These are phyloP conservation scores for Himalopsyche phryganea DNA, from an alignment of 1,140 invertebrate genomes.

Conservation along the genomic window DNA sequence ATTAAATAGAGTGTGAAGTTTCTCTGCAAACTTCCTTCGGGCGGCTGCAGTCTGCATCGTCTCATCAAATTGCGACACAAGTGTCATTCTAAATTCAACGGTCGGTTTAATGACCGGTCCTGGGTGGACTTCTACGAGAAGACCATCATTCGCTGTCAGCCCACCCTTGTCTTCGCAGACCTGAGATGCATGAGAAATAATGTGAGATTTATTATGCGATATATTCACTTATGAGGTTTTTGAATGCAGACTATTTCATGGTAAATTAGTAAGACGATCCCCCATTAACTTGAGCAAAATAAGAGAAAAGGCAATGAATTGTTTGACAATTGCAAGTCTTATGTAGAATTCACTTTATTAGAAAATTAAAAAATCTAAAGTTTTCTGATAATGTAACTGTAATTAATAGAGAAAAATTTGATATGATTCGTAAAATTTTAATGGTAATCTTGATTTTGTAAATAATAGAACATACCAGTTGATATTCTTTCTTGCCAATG, in stretches of 20 bases:
- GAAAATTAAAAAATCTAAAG: too few relatives aligned
- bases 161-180: constrained; percentile 65
- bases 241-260: too few relatives aligned
- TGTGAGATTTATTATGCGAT: neutral
- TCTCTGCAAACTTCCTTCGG: constrained; percentile 76
- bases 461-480: constrained; percentile 55
- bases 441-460: too few relatives aligned
- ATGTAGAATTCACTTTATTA: too few relatives aligned
- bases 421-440: too few relatives aligned
- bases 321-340: too few relatives aligned
- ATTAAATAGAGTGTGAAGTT: constrained; percentile 69
- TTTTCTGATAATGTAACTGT: too few relatives aligned
- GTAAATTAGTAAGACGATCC: too few relatives aligned
- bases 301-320: too few relatives aligned
- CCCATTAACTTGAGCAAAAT: too few relatives aligned
- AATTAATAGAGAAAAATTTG: too few relatives aligned
- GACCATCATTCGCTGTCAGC: constrained; percentile 69
- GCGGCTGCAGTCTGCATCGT: constrained; percentile 66
- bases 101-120: constrained; percentile 52
- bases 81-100: constrained; percentile 71
- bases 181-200: constrained; percentile 31
- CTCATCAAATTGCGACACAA: constrained; percentile 68
- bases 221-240: too few relatives aligned
- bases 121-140: constrained; percentile 70
- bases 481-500: constrained; percentile 70